phyloP scores from a whole-genome alignment of 1,140 invertebrate genomes.

The Drosophila micromelanica region DNA sequence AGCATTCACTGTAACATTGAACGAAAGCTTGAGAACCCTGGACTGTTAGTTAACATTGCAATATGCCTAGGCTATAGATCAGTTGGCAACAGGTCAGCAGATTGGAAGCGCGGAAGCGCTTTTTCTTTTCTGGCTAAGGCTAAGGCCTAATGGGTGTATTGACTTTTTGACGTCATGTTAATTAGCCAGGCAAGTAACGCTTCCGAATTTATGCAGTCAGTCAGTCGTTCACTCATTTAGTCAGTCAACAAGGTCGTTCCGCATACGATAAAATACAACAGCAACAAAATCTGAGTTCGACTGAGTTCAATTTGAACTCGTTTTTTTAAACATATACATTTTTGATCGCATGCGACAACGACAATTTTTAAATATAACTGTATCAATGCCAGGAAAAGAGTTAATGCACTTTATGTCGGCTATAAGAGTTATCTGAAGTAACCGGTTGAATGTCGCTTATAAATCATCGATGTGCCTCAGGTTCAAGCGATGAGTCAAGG shows the following conservation, averaged over 20 bases:
- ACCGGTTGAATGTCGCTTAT: slow-evolving; percentile 45
- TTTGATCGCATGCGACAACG: slow-evolving; percentile 11
- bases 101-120: slow-evolving; percentile 15
- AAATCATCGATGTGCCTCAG: slow-evolving; percentile 36
- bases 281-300: slow-evolving; percentile 53
- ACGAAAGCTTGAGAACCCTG: slow-evolving; percentile 18
- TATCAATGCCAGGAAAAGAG: slow-evolving; percentile 76
- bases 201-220: slow-evolving; percentile 47
- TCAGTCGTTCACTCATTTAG: slow-evolving; percentile 43
- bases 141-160: slow-evolving; percentile 53
- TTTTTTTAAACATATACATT: no score
- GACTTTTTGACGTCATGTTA: slow-evolving; percentile 48
- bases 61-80: slow-evolving; percentile 9
- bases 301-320: slow-evolving; percentile 74
- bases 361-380: slow-evolving; percentile 67
- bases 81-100: slow-evolving; percentile 5
- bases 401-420: slow-evolving; percentile 65
- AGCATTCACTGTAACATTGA: slow-evolving; percentile 8
- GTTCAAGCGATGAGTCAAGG: slow-evolving; percentile 73
- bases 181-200: slow-evolving; percentile 37
- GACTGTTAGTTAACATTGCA: slow-evolving; percentile 8
- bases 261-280: slow-evolving; percentile 43
- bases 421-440: slow-evolving; percentile 29
- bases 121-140: slow-evolving; percentile 20
- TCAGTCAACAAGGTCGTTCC: slow-evolving; percentile 75